A percentile compares a stretch with the other conserved stretches of the same genome.
Conservation (phyloP, 2,113 vertebrate species). For the Myotis lucifugus region DNA sequence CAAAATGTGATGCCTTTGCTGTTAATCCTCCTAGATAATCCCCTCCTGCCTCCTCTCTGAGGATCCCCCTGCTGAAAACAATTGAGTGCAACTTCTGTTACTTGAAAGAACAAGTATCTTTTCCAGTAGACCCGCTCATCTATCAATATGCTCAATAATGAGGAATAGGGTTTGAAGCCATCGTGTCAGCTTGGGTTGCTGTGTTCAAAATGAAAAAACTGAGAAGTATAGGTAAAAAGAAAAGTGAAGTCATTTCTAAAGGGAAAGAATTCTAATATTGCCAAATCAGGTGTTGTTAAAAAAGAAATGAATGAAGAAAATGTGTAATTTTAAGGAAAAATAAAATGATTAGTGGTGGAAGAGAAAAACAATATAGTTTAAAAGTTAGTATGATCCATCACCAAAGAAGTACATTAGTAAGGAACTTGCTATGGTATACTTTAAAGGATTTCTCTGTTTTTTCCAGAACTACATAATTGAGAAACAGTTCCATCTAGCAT, state of each 20-base stretch:
- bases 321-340: not conserved
- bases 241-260: not conserved
- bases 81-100: not conserved
- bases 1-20: not conserved
- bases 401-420: not conserved
- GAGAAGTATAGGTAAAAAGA: not conserved
- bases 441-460: not conserved
- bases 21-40: not conserved
- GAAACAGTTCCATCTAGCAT: too few species aligned
- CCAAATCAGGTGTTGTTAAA: not conserved
- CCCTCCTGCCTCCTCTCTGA: not conserved
- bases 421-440: not conserved
- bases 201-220: not conserved
- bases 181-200: not conserved
- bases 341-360: not conserved
- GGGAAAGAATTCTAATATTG: not conserved
- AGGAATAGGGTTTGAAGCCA: not conserved
- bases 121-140: not conserved
- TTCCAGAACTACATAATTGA: not conserved
- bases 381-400: not conserved
- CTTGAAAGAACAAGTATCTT: not conserved
- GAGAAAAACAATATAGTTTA: slow-evolving; percentile 20
- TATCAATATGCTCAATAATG: not conserved
- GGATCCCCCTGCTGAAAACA: not conserved
- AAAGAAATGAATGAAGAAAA: not conserved